Conservation (phyloP, 2,797 vertebrate genomes). For the Darevskia mixta region DNA sequence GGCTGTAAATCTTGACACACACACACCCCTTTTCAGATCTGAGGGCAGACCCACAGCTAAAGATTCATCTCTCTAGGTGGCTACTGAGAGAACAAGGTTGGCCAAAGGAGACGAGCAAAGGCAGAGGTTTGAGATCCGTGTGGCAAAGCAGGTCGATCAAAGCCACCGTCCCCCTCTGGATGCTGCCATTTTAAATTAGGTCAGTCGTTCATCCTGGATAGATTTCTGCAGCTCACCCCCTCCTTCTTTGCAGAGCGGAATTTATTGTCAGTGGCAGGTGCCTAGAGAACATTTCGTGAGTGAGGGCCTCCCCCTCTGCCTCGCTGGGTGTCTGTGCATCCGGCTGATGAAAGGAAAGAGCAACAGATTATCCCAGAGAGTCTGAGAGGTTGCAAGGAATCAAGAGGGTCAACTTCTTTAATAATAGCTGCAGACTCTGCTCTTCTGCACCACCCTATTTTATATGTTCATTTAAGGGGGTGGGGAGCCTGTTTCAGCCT, state of each 20-base stretch:
- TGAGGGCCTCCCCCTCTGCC: neutral
- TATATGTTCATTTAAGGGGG: neutral
- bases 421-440: neutral
- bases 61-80: too few species aligned
- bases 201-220: constrained; percentile 54
- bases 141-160: neutral
- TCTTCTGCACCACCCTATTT: neutral
- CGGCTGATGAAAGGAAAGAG: neutral
- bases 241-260: neutral
- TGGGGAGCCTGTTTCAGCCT: too few species aligned
- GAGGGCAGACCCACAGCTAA: neutral
- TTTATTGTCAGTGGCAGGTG: constrained; percentile 45
- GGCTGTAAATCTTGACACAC: too few species aligned
- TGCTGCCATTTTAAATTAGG: constrained; percentile 67
- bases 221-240: constrained; percentile 30
- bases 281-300: constrained; percentile 4
- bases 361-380: too few species aligned
- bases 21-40: too few species aligned
- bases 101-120: neutral
- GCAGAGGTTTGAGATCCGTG: neutral
- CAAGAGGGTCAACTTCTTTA: fast-evolving
- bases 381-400: fast-evolving
- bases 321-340: neutral
- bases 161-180: constrained; percentile 14
- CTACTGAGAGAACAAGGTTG: too few species aligned